Evolutionary conservation across 2,888 invertebrate genomes (phyloP).

Genomic region (Cotesia congregata): DNA sequence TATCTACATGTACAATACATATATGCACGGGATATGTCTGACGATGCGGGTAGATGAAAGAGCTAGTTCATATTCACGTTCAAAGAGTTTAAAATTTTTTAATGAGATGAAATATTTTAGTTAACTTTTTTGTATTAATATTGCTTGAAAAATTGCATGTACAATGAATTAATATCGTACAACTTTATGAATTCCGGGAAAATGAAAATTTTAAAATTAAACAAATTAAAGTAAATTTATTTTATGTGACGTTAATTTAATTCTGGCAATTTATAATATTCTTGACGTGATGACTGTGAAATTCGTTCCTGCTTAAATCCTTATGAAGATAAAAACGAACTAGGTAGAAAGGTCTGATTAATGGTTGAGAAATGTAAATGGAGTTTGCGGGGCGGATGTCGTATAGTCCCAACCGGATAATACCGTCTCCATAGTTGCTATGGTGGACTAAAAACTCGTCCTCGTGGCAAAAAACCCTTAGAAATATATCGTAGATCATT

Average conservation of each 20-base stretch:
- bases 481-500: slow-evolving; percentile 69
- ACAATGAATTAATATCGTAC: not conserved
- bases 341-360: slow-evolving; percentile 65
- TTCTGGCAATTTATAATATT: slow-evolving; percentile 28
- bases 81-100: slow-evolving; percentile 3
- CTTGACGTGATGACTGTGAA: slow-evolving; percentile 29
- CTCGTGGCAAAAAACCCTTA: slow-evolving; percentile 60
- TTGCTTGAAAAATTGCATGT: too few species aligned
- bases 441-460: slow-evolving; percentile 43
- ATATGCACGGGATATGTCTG: slow-evolving; percentile 15
- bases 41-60: slow-evolving; percentile 33
- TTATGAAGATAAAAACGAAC: slow-evolving; percentile 40
- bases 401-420: slow-evolving; percentile 32
- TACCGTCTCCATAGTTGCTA: slow-evolving; percentile 34
- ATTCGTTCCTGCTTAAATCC: slow-evolving; percentile 28
- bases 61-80: not conserved
- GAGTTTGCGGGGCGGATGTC: slow-evolving; percentile 34
- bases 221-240: slow-evolving; percentile 12
- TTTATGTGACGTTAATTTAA: slow-evolving; percentile 31
- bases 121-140: too few species aligned
- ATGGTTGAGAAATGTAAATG: slow-evolving; percentile 69
- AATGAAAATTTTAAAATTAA: not conserved
- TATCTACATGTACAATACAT: not conserved
- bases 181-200: not conserved
- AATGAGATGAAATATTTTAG: not conserved